Percentiles rank a stretch among this genome's conserved stretches.
Conservation (phyloP, 2,113 vertebrate genomes). For the Mustelus asterias region DNA sequence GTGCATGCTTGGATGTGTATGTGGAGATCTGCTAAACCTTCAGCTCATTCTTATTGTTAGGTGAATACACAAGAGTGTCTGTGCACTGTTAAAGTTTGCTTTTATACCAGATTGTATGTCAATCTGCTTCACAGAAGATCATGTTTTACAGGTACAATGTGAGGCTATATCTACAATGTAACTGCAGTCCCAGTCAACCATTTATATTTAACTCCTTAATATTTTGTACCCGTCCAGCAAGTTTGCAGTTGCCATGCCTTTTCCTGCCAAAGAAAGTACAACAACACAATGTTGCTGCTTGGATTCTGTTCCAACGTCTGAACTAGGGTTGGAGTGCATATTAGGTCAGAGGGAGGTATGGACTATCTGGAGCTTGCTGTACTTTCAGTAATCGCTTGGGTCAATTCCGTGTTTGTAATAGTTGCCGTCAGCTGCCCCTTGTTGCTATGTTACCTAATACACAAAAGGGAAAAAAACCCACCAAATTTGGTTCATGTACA, state of each 20-base stretch:
- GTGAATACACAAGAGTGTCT: too few relatives aligned
- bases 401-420: not conserved
- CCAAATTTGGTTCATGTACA: not conserved
- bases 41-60: too few relatives aligned
- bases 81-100: too few relatives aligned
- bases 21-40: too few relatives aligned
- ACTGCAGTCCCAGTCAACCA: not conserved
- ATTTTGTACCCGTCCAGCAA: not conserved
- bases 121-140: not conserved
- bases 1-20: too few relatives aligned
- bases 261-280: not conserved
- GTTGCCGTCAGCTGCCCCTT: not conserved
- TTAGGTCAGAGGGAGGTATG: not conserved
- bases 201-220: not conserved
- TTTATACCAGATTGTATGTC: too few relatives aligned
- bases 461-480: not conserved
- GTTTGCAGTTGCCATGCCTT: not conserved
- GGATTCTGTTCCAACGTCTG: not conserved
- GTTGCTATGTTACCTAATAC: not conserved
- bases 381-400: not conserved
- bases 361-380: constrained; percentile 3
- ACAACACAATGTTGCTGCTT: not conserved
- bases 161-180: not conserved
- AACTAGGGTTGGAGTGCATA: not conserved
- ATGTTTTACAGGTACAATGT: not conserved